These are phyloP conservation scores for Cheilosia pagana DNA, from an alignment of 2,888 invertebrate species.

Conservation along the genomic window DNA sequence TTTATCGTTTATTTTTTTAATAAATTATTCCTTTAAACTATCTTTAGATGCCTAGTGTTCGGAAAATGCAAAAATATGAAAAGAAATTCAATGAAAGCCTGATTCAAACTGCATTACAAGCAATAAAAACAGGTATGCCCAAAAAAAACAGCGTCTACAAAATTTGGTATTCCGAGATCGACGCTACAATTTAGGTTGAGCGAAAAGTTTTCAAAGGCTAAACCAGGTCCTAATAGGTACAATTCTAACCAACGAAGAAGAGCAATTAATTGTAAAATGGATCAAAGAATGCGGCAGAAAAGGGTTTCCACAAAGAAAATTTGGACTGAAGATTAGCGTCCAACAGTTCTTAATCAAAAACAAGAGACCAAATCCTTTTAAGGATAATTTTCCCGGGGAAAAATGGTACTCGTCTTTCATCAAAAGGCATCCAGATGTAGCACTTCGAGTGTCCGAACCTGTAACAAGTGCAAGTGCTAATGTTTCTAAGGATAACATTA, in stretches of 20 bases:
- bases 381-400: too few relatives aligned
- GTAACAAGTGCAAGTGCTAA: too few relatives aligned
- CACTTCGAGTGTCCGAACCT: not conserved
- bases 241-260: constrained; percentile 12
- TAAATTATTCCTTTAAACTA: not conserved
- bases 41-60: not conserved
- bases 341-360: constrained; percentile 1
- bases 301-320: constrained; percentile 13
- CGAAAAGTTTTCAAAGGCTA: too few relatives aligned
- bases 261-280: constrained; percentile 15
- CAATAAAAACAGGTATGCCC: too few relatives aligned
- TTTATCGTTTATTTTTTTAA: not conserved
- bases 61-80: too few relatives aligned
- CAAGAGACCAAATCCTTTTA: too few relatives aligned
- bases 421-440: constrained; percentile 9
- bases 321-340: constrained; percentile 9
- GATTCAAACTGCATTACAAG: too few relatives aligned
- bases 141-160: too few relatives aligned
- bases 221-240: constrained; percentile 26
- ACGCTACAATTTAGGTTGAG: too few relatives aligned
- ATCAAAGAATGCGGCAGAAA: constrained; percentile 19
- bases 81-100: too few relatives aligned
- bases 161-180: too few relatives aligned
- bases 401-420: constrained; percentile 8
- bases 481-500: not conserved